These are phyloP conservation scores for Mongoloraphidia duomilia DNA, from an alignment of 2,888 invertebrate species.

Conservation along the genomic window DNA sequence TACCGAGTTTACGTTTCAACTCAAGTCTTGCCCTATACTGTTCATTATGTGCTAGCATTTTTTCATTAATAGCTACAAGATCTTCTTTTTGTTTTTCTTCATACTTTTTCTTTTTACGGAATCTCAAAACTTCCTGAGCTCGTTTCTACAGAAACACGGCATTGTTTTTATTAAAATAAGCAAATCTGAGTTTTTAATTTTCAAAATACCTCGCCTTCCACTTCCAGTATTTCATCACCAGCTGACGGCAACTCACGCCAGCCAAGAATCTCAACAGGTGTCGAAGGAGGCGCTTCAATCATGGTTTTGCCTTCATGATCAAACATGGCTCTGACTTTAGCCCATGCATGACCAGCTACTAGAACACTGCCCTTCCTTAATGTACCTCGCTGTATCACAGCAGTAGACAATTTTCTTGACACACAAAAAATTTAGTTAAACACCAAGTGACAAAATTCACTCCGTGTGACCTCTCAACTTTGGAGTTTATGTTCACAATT, in stretches of 20 bases:
- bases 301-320: conserved; percentile 59
- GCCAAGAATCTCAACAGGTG: conserved; percentile 75
- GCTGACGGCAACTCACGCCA: conserved; percentile 83
- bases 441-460: no score
- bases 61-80: conserved; percentile 43
- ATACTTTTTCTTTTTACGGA: conserved; percentile 44
- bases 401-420: conserved; percentile 63
- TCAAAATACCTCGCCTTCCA: conserved; percentile 49
- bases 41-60: conserved; percentile 46
- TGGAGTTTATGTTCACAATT: no score
- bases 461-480: no score
- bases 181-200: neutral
- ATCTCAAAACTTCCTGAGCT: conserved; percentile 50
- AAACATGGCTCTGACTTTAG: conserved; percentile 66
- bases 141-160: conserved; percentile 35
- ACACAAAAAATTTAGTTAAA: neutral
- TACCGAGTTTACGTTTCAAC: conserved; percentile 44
- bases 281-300: conserved; percentile 56
- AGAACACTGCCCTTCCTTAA: conserved; percentile 60
- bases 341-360: conserved; percentile 75
- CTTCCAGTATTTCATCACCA: conserved; percentile 78
- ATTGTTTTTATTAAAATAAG: neutral
- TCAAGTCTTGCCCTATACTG: conserved; percentile 48
- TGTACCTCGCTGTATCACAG: conserved; percentile 74
- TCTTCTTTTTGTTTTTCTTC: conserved; percentile 49